Percentiles rank a stretch among this genome's conserved stretches.
These are phyloP conservation scores for Aepyceros melampus DNA, from an alignment of 2,113 vertebrate genomes.

Conservation along the genomic window DNA sequence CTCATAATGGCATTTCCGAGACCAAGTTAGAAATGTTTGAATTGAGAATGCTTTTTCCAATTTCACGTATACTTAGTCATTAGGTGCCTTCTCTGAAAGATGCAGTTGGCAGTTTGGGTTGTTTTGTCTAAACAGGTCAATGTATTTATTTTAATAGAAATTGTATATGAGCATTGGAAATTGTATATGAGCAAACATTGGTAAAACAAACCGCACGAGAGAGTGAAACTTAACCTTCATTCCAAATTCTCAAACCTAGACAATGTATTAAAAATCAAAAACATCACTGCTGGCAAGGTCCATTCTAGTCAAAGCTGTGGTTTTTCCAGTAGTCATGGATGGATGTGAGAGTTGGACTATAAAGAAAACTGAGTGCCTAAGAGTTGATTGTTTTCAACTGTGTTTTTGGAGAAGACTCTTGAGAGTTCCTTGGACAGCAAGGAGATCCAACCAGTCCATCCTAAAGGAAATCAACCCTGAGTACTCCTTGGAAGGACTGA, in stretches of 20 bases:
- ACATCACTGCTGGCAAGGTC: background rate
- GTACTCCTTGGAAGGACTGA: background rate
- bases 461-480: background rate
- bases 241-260: background rate
- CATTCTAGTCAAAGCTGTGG: background rate
- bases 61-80: background rate
- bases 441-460: background rate
- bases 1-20: background rate
- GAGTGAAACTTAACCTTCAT: background rate
- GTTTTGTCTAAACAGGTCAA: background rate
- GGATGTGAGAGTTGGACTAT: background rate
- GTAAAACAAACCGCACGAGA: accelerated
- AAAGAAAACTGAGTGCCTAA: background rate
- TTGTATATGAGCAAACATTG: background rate
- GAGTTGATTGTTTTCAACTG: background rate
- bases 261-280: background rate
- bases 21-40: background rate
- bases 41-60: background rate
- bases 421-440: background rate
- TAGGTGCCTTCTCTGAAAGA: background rate
- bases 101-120: background rate
- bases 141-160: background rate
- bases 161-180: background rate
- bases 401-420: background rate
- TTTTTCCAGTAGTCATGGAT: background rate